Conservation (phyloP, 2,113 vertebrate genomes). For the Amphiprion percula region DNA sequence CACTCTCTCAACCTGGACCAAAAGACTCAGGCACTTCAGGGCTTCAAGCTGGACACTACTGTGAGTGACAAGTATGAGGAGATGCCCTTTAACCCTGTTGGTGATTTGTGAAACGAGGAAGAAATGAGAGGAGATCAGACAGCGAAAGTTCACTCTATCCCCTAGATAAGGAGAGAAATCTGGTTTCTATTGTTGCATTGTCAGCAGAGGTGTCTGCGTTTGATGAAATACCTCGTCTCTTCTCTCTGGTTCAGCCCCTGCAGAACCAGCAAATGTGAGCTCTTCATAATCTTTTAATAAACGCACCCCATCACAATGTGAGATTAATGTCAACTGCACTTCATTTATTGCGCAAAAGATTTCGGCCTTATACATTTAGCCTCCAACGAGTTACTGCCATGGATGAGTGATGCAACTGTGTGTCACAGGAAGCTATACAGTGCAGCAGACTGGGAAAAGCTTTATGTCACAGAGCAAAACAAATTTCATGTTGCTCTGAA, state of each 20-base stretch:
- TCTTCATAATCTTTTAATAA: slow-evolving; percentile 29
- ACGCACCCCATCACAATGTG: slow-evolving; percentile 7
- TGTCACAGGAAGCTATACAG: slow-evolving; percentile 60
- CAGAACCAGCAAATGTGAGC: slow-evolving; percentile 29
- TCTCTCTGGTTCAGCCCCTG: slow-evolving; percentile 47
- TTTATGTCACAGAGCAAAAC: slow-evolving; percentile 42
- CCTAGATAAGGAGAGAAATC: slow-evolving; percentile 47
- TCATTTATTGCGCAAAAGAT: slow-evolving; percentile 22
- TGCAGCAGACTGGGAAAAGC: slow-evolving; percentile 32
- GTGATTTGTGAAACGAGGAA: slow-evolving; percentile 59
- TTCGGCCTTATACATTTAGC: slow-evolving; percentile 23
- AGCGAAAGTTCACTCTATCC: slow-evolving; percentile 63
- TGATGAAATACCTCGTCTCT: slow-evolving; percentile 64
- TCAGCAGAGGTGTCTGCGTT: slow-evolving; percentile 64
- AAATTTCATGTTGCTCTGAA: slow-evolving; percentile 52
- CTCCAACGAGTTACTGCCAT: slow-evolving; percentile 23
- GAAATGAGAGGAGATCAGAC: slow-evolving; percentile 44
- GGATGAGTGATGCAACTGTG: slow-evolving; percentile 38
- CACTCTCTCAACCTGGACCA: slow-evolving; percentile 70
- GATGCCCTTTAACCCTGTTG: slow-evolving; percentile 71
- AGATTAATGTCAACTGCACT: slow-evolving; percentile 28
- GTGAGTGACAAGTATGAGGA: slow-evolving; percentile 77
- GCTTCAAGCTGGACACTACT: slow-evolving; percentile 56
- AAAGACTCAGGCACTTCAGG: slow-evolving; percentile 20
- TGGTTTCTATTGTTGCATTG: slow-evolving; percentile 71